Evolutionary conservation across 1,140 invertebrate species (phyloP), one percentile per base, ranked within the genome.

Genomic region (Chrysomallon squamiferum): DNA sequence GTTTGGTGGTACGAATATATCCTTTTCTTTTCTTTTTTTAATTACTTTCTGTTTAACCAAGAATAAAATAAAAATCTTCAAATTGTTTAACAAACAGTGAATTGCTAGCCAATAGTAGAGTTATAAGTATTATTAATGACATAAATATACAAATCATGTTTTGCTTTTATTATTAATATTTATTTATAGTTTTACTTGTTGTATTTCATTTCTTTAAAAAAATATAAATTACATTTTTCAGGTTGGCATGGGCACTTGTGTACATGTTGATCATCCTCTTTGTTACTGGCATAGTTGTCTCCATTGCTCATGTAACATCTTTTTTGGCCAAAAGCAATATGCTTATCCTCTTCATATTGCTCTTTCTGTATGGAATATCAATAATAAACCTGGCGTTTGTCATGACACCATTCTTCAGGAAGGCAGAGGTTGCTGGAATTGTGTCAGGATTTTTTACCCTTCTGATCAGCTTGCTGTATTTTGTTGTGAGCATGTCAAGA

Each of bases 331-430:
- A 90, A 65, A 92, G 92, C 11, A 92, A 92, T 72, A 90, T 91
- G 74, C 86, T 93, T 65, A 87, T 93, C 15, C 90, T 94, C 75
- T 94, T 93, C 83, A 81, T 93, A 38, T 85, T 94, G 62, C 90
- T 94, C 71, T 86, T 93, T 38, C 85, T 94, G 1, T 95, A 93
- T 81, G 92, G 92, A 47, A 88, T 93, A 60, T 92, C 92, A 0
- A 90, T 94, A 38, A 93, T 95, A 65, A 91, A 92, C 80, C 90
- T 94, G 67, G 90, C 91, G 27, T 94, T 94, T 79, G 90, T 93
- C 89, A 86, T 95, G 54, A 93, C 93, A 13, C 91, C 93, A 1
- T 94, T 95, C 83, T 94, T 95, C 80, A 92, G 93, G 70, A 93
- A 93, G 79, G 91, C 93, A 32, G 88, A 91, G 76, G 91, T 92